Percentiles rank a stretch among this genome's conserved stretches.
Evolutionary conservation across 1,140 invertebrate species (phyloP).

Genomic region (Ladona fulva): DNA sequence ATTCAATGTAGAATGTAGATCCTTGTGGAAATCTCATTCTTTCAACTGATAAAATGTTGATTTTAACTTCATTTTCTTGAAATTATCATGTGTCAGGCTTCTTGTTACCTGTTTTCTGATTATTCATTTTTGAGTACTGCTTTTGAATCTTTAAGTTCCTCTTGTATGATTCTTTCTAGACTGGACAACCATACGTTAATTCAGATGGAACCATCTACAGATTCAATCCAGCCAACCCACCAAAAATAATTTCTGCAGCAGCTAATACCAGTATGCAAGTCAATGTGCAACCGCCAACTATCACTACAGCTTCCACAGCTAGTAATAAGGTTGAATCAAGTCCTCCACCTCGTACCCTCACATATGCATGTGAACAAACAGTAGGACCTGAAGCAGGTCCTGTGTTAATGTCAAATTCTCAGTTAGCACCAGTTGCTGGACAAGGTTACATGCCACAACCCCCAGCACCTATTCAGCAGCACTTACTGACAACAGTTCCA

Average conservation of each 20-base stretch:
- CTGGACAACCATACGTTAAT: constrained; percentile 54
- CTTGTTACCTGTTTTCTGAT: too few relatives aligned
- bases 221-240: constrained; percentile 60
- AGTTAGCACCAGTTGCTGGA: neutral
- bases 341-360: neutral
- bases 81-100: too few relatives aligned
- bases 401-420: neutral
- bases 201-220: constrained; percentile 60
- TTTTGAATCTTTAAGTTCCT: neutral
- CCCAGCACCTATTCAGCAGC: neutral
- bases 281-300: neutral
- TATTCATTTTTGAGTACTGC: too few relatives aligned
- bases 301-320: neutral
- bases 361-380: neutral
- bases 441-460: neutral
- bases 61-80: too few relatives aligned
- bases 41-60: too few relatives aligned
- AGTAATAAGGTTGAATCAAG: neutral
- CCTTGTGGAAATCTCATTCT: too few relatives aligned
- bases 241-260: constrained; percentile 26
- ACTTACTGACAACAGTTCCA: neutral
- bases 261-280: neutral
- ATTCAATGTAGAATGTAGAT: too few relatives aligned
- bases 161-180: constrained; percentile 28
- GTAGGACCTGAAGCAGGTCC: neutral